Percentiles rank a stretch among this genome's conserved stretches.
Evolutionary conservation across 2,113 vertebrate genomes (phyloP).

Genomic region (Chelonoidis abingdonii): DNA sequence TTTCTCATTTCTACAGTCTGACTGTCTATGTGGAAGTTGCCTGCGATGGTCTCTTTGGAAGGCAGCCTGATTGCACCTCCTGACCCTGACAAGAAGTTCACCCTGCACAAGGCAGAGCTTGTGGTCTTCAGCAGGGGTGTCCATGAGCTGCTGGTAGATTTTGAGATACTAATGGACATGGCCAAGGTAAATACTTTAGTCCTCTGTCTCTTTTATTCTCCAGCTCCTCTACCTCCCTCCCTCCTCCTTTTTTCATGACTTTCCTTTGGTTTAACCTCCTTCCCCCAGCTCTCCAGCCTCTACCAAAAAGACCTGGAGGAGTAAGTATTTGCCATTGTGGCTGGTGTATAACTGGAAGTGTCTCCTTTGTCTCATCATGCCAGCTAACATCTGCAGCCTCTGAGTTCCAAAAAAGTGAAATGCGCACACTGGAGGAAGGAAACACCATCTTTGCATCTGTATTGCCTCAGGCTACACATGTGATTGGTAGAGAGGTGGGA

Average conservation of each 20-base stretch:
- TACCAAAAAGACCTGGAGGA: neutral
- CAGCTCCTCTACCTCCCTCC: neutral
- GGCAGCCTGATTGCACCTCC: constrained; percentile 90
- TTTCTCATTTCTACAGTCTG: constrained; percentile 77
- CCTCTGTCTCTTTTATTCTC: neutral
- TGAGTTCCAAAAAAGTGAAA: neutral
- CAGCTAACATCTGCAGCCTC: neutral
- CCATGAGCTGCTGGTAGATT: constrained; percentile 89
- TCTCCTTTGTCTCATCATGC: neutral
- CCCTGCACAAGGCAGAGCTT: constrained; percentile 88
- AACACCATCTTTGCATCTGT: neutral
- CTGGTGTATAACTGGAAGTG: neutral
- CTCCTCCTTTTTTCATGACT: neutral
- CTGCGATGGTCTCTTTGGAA: constrained; percentile 93
- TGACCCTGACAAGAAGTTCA: constrained; percentile 86
- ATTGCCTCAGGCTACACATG: neutral
- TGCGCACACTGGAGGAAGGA: neutral
- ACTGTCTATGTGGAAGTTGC: constrained; percentile 91
- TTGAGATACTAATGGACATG: constrained; percentile 93
- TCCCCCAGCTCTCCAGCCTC: fast-evolving
- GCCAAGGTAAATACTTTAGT: constrained; percentile 82
- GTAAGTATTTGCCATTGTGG: neutral
- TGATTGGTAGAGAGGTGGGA: neutral
- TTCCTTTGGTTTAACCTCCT: neutral
- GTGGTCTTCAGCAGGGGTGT: constrained; percentile 87